These are phyloP conservation scores for Oxytorus armatus DNA, from an alignment of 2,888 invertebrate genomes.

Conservation along the genomic window DNA sequence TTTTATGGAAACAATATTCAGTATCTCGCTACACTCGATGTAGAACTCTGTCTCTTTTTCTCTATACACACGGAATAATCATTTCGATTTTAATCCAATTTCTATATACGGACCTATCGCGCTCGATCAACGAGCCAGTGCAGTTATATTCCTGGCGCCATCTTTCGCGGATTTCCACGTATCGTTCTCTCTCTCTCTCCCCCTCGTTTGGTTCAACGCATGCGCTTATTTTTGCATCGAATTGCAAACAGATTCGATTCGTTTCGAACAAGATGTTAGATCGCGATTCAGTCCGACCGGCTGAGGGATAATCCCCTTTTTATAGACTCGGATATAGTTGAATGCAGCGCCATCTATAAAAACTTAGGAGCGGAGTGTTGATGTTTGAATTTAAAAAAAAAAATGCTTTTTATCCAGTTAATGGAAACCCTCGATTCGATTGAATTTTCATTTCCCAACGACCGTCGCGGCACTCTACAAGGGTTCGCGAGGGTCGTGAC, in stretches of 20 bases:
- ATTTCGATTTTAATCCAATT: conserved; percentile 50
- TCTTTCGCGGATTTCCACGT: conserved; percentile 16
- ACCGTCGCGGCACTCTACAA: neutral
- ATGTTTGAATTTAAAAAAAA: neutral
- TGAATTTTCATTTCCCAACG: conserved; percentile 12
- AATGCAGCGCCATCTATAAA: neutral
- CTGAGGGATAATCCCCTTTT: conserved; percentile 38
- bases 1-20: conserved; percentile 35
- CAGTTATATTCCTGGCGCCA: conserved; percentile 16
- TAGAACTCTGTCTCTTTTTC: neutral
- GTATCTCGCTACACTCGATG: conserved; percentile 14
- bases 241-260: conserved; percentile 49
- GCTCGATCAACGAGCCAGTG: conserved; percentile 5
- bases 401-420: neutral
- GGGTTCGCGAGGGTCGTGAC: conserved; percentile 15
- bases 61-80: conserved; percentile 16
- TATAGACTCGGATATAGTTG: neutral
- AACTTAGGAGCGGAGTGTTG: neutral
- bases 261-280: conserved; percentile 46
- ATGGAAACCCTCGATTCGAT: conserved; percentile 35
- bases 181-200: neutral
- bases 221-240: conserved; percentile 16
- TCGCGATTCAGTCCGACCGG: neutral
- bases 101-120: conserved; percentile 23
- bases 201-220: neutral